Conservation (phyloP, 2,113 vertebrate genomes). For the Heterotis niloticus region DNA sequence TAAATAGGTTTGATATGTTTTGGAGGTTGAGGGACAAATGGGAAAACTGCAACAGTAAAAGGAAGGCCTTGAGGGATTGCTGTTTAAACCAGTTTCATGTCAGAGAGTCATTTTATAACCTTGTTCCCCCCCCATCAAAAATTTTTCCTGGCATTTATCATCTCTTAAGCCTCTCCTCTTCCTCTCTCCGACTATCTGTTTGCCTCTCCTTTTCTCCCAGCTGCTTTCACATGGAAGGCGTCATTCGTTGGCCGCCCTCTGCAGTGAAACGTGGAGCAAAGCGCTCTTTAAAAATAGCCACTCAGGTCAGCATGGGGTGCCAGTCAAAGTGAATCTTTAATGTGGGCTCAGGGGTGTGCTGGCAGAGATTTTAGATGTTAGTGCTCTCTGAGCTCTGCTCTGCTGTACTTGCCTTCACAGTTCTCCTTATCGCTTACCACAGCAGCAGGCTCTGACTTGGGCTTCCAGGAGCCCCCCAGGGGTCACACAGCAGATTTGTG, state of each 20-base stretch:
- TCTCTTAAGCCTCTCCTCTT: background rate
- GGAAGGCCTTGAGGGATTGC: background rate
- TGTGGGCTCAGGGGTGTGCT: background rate
- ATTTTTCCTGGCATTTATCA: background rate
- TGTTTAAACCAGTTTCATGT: constrained; percentile 6
- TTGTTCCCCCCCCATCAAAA: background rate
- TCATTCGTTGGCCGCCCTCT: background rate
- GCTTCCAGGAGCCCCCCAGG: background rate
- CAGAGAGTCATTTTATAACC: constrained; percentile 7
- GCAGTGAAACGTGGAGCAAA: background rate
- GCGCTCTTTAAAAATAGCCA: constrained; percentile 12
- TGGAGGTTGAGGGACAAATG: background rate
- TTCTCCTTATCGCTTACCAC: background rate
- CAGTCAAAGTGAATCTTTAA: constrained; percentile 13
- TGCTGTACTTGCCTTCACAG: background rate
- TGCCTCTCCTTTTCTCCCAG: background rate
- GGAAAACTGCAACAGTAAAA: background rate
- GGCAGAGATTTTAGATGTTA: background rate
- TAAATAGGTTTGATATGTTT: constrained; percentile 23
- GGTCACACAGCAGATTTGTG: background rate
- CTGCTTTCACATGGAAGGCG: background rate
- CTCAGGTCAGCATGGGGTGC: background rate
- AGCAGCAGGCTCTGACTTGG: background rate
- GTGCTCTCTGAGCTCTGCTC: background rate
- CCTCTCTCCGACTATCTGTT: background rate